These are phyloP conservation scores for Premnoplex brunnescens DNA, from an alignment of 2,797 vertebrate genomes.

Conservation along the genomic window DNA sequence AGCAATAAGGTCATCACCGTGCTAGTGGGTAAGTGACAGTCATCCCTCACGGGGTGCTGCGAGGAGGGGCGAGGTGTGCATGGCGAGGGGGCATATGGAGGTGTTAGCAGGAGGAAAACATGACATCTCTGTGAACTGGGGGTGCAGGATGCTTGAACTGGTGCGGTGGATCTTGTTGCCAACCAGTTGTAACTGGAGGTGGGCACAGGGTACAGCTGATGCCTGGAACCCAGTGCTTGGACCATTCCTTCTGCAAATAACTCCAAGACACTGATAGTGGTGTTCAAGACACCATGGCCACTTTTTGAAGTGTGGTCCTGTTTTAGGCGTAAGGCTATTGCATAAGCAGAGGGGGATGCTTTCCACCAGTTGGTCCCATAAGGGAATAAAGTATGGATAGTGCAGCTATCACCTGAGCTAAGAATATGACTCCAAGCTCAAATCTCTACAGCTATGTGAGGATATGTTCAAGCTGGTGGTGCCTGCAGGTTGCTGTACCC, in stretches of 20 bases:
- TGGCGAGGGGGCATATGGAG: neutral
- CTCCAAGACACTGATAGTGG: neutral
- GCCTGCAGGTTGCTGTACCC: neutral
- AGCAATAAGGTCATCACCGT: constrained; percentile 99
- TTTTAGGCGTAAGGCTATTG: neutral
- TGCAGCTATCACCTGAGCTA: neutral
- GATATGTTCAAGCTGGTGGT: neutral
- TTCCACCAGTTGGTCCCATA: neutral
- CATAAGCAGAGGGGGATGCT: neutral
- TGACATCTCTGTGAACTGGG: neutral
- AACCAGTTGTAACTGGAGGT: neutral
- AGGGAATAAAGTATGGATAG: neutral
- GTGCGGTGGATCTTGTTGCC: neutral
- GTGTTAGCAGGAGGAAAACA: neutral
- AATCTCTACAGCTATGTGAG: neutral
- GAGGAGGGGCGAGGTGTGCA: neutral
- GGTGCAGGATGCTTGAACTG: neutral
- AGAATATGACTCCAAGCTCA: neutral
- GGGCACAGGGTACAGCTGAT: neutral
- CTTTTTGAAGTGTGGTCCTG: neutral
- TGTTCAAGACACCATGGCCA: neutral
- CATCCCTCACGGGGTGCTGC: rapidly evolving
- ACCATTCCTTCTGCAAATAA: neutral
- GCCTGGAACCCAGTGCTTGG: neutral
- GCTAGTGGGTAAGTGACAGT: constrained; percentile 88